Evolutionary conservation across 64 coral and sea anemone genomes (phyloP).

Genomic region (Pachyseris speciosa): DNA sequence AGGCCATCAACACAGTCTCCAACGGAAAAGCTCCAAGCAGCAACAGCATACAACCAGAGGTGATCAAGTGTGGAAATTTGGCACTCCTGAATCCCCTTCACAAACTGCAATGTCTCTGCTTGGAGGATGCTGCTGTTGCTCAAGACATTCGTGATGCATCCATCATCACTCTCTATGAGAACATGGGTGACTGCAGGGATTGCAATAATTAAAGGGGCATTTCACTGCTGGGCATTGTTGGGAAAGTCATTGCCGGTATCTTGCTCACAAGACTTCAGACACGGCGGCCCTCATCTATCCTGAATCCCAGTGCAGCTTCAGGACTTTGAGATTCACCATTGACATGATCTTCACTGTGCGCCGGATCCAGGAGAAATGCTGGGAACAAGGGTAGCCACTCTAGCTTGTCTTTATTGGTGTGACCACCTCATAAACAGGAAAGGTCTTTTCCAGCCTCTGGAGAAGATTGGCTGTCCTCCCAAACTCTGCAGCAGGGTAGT

Average conservation of each 20-base stretch:
- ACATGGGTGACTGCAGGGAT: too few relatives aligned
- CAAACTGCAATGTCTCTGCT: background rate
- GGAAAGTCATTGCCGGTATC: background rate
- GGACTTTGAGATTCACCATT: background rate
- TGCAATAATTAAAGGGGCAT: background rate
- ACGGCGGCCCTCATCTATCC: background rate
- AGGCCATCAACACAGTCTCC: background rate
- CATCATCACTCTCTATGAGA: background rate
- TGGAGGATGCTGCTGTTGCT: background rate
- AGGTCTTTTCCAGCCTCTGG: too few relatives aligned
- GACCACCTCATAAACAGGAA: too few relatives aligned
- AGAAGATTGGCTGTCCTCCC: too few relatives aligned
- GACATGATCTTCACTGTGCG: background rate
- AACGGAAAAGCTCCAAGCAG: background rate
- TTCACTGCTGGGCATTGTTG: slow-evolving; percentile 3
- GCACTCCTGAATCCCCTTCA: background rate
- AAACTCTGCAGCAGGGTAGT: too few relatives aligned
- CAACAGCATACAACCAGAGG: too few relatives aligned
- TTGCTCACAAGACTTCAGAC: background rate
- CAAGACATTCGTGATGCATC: background rate
- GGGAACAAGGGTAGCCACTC: too few relatives aligned
- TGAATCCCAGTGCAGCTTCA: slow-evolving; percentile 2
- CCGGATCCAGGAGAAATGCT: too few relatives aligned
- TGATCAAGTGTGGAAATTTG: too few relatives aligned
- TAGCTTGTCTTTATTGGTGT: too few relatives aligned